Evolutionary conservation across 2,797 vertebrate genomes (phyloP).

Genomic region (Danio albolineatus): DNA sequence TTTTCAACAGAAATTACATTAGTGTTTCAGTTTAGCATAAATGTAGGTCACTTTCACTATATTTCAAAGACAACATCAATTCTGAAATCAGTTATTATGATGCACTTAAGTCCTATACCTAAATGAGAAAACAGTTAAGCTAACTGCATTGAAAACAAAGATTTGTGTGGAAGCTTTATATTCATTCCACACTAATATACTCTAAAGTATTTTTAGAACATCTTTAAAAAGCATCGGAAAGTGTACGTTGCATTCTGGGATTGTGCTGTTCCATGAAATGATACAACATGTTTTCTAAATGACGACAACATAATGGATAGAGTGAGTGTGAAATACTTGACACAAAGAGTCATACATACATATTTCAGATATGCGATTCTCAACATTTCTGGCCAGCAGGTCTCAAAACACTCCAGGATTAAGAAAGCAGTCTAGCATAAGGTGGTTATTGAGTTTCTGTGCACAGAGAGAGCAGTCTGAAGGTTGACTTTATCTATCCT

Average conservation of each 20-base stretch:
- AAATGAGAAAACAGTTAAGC: no score
- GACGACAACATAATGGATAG: not conserved
- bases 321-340: not conserved
- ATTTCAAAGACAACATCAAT: no score
- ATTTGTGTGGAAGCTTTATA: no score
- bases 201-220: no score
- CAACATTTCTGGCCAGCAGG: constrained; percentile 4
- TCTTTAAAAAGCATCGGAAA: no score
- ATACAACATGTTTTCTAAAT: not conserved
- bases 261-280: not conserved
- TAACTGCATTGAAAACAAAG: no score
- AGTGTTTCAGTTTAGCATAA: no score
- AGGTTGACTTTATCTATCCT: not conserved
- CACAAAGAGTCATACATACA: not conserved
- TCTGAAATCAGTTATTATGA: no score
- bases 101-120: no score
- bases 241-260: not conserved
- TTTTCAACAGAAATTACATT: no score
- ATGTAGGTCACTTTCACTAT: no score
- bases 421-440: constrained; percentile 2
- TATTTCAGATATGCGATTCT: not conserved
- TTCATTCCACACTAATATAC: no score
- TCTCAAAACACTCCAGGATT: not conserved
- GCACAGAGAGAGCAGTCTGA: constrained; percentile 6
- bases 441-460: not conserved